Percentiles rank a stretch among this genome's conserved stretches.
phyloP scores from a whole-genome alignment of 2,113 vertebrate species.

The Lonchura striata region DNA sequence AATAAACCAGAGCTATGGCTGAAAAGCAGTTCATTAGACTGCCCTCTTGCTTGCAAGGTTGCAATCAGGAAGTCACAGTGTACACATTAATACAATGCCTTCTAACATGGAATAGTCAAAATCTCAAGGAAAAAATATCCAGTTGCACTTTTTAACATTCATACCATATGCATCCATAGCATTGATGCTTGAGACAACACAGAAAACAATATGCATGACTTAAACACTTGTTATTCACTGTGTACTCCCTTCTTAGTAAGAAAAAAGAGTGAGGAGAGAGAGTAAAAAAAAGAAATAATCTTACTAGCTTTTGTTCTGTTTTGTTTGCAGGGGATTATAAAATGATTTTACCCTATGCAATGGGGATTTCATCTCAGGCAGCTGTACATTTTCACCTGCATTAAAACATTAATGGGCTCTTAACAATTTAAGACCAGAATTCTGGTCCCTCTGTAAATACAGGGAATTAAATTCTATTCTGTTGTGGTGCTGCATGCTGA shows the following conservation, averaged over 20 bases:
- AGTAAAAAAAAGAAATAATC: neutral
- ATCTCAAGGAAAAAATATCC: neutral
- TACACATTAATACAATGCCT: neutral
- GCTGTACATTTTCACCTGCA: neutral
- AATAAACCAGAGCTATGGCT: neutral
- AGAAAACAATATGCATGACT: neutral
- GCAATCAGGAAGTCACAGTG: neutral
- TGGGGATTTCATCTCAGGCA: neutral
- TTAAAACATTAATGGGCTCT: neutral
- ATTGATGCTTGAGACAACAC: neutral
- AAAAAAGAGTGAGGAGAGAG: neutral
- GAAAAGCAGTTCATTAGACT: neutral
- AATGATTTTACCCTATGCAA: neutral
- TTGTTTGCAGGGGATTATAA: neutral
- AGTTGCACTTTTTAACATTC: neutral
- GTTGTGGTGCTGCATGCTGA: neutral
- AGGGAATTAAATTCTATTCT: neutral
- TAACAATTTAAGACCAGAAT: neutral
- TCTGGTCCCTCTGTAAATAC: neutral
- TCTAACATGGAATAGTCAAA: neutral
- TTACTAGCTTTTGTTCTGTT: neutral
- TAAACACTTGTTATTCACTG: neutral
- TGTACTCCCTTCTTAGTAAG: neutral
- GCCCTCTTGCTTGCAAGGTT: neutral
- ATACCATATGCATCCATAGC: neutral